A percentile compares a stretch with the other conserved stretches of the same genome.
Conservation (phyloP, 2,113 vertebrate genomes). For the Boleophthalmus pectinirostris region DNA sequence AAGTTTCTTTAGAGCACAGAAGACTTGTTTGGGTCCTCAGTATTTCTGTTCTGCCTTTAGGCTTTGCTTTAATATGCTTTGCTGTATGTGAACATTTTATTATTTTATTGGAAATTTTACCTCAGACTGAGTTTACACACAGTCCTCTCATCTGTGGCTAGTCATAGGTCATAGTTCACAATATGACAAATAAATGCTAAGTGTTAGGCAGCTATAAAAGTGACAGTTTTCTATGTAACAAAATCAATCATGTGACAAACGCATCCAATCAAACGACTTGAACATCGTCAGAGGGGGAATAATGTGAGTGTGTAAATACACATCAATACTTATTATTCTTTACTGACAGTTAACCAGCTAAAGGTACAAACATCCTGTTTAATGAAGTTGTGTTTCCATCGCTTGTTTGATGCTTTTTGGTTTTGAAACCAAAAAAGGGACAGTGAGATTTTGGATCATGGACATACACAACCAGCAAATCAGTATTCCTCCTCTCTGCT, state of each 20-base stretch:
- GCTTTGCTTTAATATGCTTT: conserved; percentile 79
- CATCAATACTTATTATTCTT: conserved; percentile 39
- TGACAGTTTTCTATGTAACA: conserved; percentile 62
- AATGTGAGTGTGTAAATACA: conserved; percentile 15
- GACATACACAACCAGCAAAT: conserved; percentile 67
- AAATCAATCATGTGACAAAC: conserved; percentile 43
- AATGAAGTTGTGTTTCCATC: conserved; percentile 56
- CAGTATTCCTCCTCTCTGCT: conserved; percentile 71
- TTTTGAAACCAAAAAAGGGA: conserved; percentile 45
- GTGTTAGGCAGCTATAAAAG: conserved; percentile 76
- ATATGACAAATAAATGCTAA: conserved; percentile 63
- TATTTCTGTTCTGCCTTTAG: conserved; percentile 67
- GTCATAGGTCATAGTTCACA: conserved; percentile 47
- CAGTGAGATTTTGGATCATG: conserved; percentile 43
- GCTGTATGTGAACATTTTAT: conserved; percentile 67
- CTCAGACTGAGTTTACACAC: conserved; percentile 71
- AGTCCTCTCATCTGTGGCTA: conserved; percentile 62
- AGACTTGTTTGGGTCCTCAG: conserved; percentile 61
- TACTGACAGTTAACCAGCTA: conserved; percentile 53
- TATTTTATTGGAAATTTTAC: conserved; percentile 69
- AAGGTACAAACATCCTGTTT: conserved; percentile 20
- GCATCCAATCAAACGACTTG: conserved; percentile 37
- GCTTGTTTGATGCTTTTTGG: conserved; percentile 55
- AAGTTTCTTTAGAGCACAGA: conserved; percentile 68
- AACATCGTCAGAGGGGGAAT: conserved; percentile 56